Evolutionary conservation across 92 coral and sea anemone species (phyloP), one percentile per base, ranked within the genome.

Genomic region (Epizoanthus illoricatus): DNA sequence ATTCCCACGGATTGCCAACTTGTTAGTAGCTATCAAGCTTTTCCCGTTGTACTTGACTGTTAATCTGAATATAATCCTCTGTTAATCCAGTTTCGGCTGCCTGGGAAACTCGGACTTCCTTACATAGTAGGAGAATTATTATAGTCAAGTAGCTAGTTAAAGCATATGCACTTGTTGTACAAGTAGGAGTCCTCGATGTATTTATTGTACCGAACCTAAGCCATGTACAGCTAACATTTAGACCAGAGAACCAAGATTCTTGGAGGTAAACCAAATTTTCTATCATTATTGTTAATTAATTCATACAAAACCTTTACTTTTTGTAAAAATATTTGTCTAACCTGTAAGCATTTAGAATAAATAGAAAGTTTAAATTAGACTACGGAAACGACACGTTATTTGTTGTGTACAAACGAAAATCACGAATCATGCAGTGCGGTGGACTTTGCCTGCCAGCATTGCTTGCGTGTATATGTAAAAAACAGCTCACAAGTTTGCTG

Each of bases 11-110:
- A 62, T 78, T 78, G 82, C 59, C 61, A 64, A 78, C 82, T 78
- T 78, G 82, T 78, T 78, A 78, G 82, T 78, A 78, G 23, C 82
- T 74, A 59, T 78, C 82, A 78, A 78, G 41, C 33, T 47, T 55
- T 78, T 78, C 82, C 82, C 82, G 45, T 78, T 63, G 21, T 42
- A 62, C 82, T 78, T 78, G 82, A 78, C 58, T 63, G 58, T 20
- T 76, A 78, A 78, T 78, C 82, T 78, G 65, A 20, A 78, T 78
- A 59, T 89, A 89, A 89, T 89, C 91, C 86, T 64, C 59, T 89
- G 86, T 68, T 89, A 89, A 89, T 89, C 91, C 91, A 54, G 74
- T 49, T 89, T 74, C 75, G 80, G 80, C 79, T 74, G 84, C 84
- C 73, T 85, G 80, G 83, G 74, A 86, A 89, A 65, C 69, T 65